Percentiles rank a stretch among this genome's conserved stretches.
These are phyloP conservation scores for Apogon hyalosoma DNA, from an alignment of 2,797 vertebrate species.

Conservation along the genomic window DNA sequence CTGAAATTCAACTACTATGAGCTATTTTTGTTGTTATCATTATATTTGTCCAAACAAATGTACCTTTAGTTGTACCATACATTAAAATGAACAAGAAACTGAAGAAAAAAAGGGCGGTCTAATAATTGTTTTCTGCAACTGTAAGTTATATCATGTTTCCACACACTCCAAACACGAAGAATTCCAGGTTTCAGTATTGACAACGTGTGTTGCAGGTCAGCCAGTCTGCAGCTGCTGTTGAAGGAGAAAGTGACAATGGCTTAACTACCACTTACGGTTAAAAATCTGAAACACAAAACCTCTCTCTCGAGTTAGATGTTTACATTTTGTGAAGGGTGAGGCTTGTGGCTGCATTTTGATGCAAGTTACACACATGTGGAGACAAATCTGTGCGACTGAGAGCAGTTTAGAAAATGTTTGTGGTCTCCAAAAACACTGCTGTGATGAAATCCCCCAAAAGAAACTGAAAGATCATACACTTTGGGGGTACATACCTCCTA, in stretches of 20 bases:
- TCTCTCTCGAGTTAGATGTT: background rate
- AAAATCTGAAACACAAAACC: background rate
- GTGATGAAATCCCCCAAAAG: background rate
- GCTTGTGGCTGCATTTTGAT: background rate
- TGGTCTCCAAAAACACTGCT: background rate
- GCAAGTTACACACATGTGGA: background rate
- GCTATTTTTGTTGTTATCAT: no score
- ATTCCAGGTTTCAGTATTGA: no score
- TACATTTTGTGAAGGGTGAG: background rate
- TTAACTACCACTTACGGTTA: background rate
- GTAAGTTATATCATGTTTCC: no score
- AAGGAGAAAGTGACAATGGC: background rate
- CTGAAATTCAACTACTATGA: no score
- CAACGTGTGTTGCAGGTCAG: no score
- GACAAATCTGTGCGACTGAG: background rate
- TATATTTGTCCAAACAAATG: no score
- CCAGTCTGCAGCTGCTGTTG: background rate
- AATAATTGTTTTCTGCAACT: no score
- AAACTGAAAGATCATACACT: background rate
- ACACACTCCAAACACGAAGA: no score
- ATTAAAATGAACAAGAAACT: no score
- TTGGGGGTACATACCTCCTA: background rate
- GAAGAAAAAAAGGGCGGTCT: no score
- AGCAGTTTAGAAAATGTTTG: background rate
- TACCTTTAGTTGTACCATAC: no score